A percentile compares a stretch with the other conserved stretches of the same genome.
These are phyloP conservation scores for Xiphias gladius DNA, from an alignment of 2,113 vertebrate species.

Conservation along the genomic window DNA sequence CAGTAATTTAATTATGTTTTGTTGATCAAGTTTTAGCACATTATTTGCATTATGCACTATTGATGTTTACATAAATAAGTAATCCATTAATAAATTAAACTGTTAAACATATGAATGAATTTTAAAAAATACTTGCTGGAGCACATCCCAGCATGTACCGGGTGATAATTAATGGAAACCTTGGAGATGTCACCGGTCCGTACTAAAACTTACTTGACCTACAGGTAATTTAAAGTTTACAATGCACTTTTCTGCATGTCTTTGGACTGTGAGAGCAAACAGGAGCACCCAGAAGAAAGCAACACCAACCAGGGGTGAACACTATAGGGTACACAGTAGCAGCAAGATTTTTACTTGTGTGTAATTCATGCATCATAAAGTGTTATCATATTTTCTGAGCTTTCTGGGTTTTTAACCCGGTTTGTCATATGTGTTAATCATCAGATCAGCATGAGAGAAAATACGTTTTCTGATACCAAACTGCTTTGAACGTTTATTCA, in stretches of 20 bases:
- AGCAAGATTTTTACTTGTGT: background rate
- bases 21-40: background rate
- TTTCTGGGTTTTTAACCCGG: background rate
- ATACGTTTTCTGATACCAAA: background rate
- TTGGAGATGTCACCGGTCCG: background rate
- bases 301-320: no score
- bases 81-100: background rate
- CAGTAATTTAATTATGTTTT: background rate
- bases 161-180: background rate
- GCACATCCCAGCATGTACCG: background rate
- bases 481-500: background rate
- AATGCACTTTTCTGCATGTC: background rate
- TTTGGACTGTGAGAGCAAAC: conserved; percentile 3
- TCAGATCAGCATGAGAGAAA: background rate
- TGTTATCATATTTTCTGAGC: background rate
- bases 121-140: background rate
- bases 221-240: background rate
- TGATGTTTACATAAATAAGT: background rate
- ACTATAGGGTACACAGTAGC: background rate
- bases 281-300: background rate
- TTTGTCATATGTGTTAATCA: background rate
- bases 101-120: background rate
- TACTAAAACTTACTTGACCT: background rate
- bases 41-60: background rate
- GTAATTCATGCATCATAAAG: background rate